Conservation (phyloP, 2,888 invertebrate species). For the Meganola albula region DNA sequence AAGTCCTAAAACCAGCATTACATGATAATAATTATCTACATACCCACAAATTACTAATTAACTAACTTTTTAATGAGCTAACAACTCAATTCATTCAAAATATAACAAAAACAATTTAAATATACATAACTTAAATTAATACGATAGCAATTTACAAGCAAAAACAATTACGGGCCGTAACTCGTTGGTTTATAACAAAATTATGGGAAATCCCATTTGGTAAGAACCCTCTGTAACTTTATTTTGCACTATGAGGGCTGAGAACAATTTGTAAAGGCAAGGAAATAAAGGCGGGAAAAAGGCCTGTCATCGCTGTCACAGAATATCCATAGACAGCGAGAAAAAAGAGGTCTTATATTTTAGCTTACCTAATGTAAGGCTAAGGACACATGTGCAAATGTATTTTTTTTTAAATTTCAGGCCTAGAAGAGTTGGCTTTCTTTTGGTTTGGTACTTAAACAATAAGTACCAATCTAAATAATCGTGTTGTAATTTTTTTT, state of each 20-base stretch:
- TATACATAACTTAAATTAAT: conserved; percentile 28
- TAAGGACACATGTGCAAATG: conserved; percentile 22
- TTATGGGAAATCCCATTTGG: conserved; percentile 69
- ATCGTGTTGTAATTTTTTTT: no score
- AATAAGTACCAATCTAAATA: no score
- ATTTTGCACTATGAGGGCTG: conserved; percentile 63
- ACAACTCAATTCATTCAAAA: no score
- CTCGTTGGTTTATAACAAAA: conserved; percentile 61
- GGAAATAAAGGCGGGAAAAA: conserved; percentile 68
- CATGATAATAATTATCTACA: conserved; percentile 5
- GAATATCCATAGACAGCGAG: conserved; percentile 59
- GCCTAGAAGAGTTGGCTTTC: no score
- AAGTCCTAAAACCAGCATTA: conserved; percentile 10
- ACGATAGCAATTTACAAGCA: conserved; percentile 33
- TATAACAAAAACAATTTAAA: conserved; percentile 26
- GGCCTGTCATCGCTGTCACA: conserved; percentile 68
- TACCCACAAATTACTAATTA: conserved; percentile 35
- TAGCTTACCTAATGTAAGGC: conserved; percentile 42
- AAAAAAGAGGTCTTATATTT: conserved; percentile 67
- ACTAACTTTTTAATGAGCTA: conserved; percentile 37
- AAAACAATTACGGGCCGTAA: conserved; percentile 53
- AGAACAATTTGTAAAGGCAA: conserved; percentile 66
- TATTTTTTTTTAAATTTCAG: background rate
- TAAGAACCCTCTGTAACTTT: conserved; percentile 59
- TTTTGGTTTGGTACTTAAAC: no score